Percentiles rank a stretch among this genome's conserved stretches.
phyloP scores from a whole-genome alignment of 2,888 invertebrate genomes.

The Zonitis immaculata region DNA sequence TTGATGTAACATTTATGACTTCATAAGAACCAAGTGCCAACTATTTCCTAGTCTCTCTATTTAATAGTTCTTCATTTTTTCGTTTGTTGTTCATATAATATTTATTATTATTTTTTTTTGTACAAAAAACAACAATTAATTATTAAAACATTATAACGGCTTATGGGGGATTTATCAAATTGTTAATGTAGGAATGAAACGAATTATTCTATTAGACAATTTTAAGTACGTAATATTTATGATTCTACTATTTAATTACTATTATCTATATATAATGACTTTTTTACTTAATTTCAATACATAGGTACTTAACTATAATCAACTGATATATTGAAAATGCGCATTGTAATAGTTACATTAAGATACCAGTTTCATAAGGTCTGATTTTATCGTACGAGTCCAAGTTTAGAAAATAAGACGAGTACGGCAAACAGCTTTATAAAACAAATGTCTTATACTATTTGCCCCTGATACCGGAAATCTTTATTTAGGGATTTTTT shows the following conservation, averaged over 20 bases:
- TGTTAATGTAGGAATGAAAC: background rate
- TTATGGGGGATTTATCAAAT: background rate
- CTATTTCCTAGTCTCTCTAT: background rate
- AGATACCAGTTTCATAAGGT: too few species aligned
- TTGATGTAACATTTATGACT: conserved; percentile 1
- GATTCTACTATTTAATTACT: background rate
- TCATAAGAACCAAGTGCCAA: background rate
- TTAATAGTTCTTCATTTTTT: background rate
- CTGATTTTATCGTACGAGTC: too few species aligned
- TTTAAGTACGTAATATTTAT: background rate
- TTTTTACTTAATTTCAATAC: too few species aligned
- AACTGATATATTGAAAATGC: too few species aligned
- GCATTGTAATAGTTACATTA: too few species aligned
- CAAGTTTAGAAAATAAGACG: too few species aligned
- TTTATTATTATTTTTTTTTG: background rate
- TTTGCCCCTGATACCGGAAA: too few species aligned
- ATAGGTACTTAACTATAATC: too few species aligned
- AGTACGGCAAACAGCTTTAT: too few species aligned
- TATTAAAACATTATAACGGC: background rate
- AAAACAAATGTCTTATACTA: too few species aligned
- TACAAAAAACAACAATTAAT: background rate
- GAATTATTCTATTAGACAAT: background rate
- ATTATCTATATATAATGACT: background rate
- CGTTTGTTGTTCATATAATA: background rate
- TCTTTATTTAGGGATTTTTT: too few species aligned